phyloP scores from a whole-genome alignment of 1,140 invertebrate species.

The Tenebrio molitor region DNA sequence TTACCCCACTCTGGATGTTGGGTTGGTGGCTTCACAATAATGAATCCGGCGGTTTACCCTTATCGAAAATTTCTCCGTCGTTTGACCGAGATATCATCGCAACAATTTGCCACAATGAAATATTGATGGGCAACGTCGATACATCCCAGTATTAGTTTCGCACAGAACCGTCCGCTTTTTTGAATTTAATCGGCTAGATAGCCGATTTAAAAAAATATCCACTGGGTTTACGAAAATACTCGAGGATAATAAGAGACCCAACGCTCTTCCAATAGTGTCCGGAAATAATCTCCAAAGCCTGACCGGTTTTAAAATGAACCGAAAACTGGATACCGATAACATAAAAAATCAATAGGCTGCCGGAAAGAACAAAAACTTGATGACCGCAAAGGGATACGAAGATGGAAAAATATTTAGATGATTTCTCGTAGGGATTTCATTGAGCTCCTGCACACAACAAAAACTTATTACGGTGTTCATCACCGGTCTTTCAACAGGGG shows the following conservation, averaged over 20 bases:
- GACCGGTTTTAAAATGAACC: constrained; percentile 17
- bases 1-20: constrained; percentile 12
- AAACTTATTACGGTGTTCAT: neutral
- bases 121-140: constrained; percentile 18
- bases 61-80: constrained; percentile 24
- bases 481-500: too few relatives aligned
- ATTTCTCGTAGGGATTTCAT: neutral
- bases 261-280: neutral
- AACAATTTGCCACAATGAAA: constrained; percentile 19
- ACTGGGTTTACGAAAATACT: neutral
- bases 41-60: constrained; percentile 34
- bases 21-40: constrained; percentile 15
- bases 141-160: neutral
- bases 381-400: neutral
- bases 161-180: too few relatives aligned
- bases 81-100: constrained; percentile 28
- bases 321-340: neutral
- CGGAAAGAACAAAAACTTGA: constrained; percentile 5
- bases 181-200: too few relatives aligned
- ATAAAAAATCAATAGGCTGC: constrained; percentile 17
- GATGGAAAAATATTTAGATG: constrained; percentile 13
- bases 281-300: constrained; percentile 8
- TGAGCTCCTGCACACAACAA: neutral
- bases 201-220: too few relatives aligned
- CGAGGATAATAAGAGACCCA: neutral